These are phyloP conservation scores for Panthera tigris DNA, from an alignment of 2,113 vertebrate species.

Conservation along the genomic window DNA sequence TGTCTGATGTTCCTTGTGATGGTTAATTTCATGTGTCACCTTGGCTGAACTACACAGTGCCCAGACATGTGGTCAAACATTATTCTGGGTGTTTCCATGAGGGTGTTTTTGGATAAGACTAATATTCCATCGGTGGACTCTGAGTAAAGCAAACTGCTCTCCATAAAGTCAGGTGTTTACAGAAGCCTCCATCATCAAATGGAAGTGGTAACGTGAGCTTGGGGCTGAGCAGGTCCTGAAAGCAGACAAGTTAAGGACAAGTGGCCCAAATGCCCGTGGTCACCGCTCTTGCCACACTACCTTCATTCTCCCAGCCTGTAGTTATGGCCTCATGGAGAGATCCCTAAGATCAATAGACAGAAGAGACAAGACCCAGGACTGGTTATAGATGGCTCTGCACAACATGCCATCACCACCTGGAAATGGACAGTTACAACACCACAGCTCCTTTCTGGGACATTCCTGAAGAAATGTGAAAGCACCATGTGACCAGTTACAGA, in stretches of 20 bases:
- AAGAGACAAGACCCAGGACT: background rate
- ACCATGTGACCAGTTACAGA: background rate
- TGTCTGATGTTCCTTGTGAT: background rate
- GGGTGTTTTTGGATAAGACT: background rate
- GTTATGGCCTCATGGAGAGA: background rate
- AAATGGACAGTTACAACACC: too few relatives aligned
- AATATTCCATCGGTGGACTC: background rate
- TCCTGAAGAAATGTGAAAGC: too few relatives aligned
- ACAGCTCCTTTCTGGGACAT: background rate
- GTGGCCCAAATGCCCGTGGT: background rate
- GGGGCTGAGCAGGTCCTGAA: background rate
- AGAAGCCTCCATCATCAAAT: background rate
- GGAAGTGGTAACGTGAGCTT: background rate
- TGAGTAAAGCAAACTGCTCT: background rate
- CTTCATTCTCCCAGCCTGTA: background rate
- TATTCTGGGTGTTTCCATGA: background rate
- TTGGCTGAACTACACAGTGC: background rate
- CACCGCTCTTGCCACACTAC: background rate
- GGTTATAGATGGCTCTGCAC: background rate
- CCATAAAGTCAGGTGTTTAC: background rate
- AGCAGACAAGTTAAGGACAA: background rate
- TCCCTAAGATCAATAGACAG: background rate
- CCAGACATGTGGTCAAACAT: background rate
- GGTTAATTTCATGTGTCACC: background rate
- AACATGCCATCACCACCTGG: background rate